A percentile compares a stretch with the other conserved stretches of the same genome.
Evolutionary conservation across 2,888 invertebrate species (phyloP).

Genomic region (Drosophila siamana): DNA sequence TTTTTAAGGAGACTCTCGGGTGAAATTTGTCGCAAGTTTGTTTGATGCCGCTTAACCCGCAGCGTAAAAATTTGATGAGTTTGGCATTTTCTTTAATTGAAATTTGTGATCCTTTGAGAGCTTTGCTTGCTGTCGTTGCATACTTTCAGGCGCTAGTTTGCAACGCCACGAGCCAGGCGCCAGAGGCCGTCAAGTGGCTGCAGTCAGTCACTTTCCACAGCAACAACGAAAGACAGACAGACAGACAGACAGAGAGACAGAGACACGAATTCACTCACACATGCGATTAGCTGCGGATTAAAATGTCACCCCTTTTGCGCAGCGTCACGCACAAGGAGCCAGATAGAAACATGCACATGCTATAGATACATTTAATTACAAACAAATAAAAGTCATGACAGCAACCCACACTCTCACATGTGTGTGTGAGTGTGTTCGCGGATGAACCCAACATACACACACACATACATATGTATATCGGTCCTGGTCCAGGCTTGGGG

Average conservation of each 20-base stretch:
- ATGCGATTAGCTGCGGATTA: constrained; percentile 83
- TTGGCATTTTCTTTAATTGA: constrained; percentile 82
- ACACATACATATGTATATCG: no score
- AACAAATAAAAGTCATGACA: constrained; percentile 82
- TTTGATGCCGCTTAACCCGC: constrained; percentile 72
- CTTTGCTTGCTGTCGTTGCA: constrained; percentile 53
- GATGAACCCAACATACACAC: constrained; percentile 24
- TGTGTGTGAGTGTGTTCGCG: constrained; percentile 28
- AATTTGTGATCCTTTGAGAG: constrained; percentile 83
- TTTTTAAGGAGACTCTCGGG: constrained; percentile 53
- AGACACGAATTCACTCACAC: constrained; percentile 58
- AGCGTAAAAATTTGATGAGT: constrained; percentile 80
- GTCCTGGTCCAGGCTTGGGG: constrained; percentile 52
- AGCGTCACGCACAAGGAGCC: constrained; percentile 55
- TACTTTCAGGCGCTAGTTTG: constrained; percentile 29
- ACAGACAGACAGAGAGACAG: constrained; percentile 3
- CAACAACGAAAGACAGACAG: constrained; percentile 4
- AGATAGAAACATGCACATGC: constrained; percentile 47
- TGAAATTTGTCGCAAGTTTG: constrained; percentile 58
- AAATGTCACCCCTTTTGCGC: constrained; percentile 82
- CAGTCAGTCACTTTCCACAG: constrained; percentile 68
- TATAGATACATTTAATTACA: constrained; percentile 79
- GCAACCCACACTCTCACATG: constrained; percentile 55
- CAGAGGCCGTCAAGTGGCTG: constrained; percentile 65
- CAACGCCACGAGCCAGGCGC: constrained; percentile 16